These are phyloP conservation scores for Eugnorisma glareosa DNA, from an alignment of 2,888 invertebrate genomes.

Conservation along the genomic window DNA sequence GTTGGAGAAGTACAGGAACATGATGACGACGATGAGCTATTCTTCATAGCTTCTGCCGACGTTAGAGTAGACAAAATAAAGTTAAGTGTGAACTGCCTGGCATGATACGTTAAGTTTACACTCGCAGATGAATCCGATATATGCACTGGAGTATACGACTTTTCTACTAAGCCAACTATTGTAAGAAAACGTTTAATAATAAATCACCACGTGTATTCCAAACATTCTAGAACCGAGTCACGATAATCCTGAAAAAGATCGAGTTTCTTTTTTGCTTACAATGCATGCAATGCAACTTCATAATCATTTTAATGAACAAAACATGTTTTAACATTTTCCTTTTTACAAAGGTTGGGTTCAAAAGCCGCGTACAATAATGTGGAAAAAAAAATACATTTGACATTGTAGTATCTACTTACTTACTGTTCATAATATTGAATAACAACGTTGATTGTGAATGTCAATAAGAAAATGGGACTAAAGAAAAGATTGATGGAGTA, in stretches of 20 bases:
- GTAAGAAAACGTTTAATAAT: neutral
- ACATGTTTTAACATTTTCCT: slow-evolving; percentile 7
- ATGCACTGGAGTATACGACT: neutral
- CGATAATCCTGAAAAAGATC: neutral
- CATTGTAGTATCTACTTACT: slow-evolving; percentile 13
- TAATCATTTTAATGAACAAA: neutral
- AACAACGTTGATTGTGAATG: neutral
- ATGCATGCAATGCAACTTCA: neutral
- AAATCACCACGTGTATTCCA: neutral
- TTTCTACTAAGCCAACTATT: neutral
- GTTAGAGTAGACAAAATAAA: neutral
- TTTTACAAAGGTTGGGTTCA: slow-evolving; percentile 18
- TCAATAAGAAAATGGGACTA: neutral
- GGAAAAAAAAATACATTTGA: slow-evolving; percentile 8
- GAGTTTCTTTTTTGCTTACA: slow-evolving; percentile 2
- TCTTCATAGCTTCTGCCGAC: neutral
- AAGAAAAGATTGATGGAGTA: neutral
- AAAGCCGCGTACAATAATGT: neutral
- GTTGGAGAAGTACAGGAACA: neutral
- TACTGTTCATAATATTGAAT: slow-evolving; percentile 4
- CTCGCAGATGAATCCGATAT: neutral
- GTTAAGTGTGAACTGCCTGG: neutral
- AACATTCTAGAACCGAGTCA: neutral
- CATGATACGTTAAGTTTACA: neutral
- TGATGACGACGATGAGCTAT: neutral